Base-by-base conservation (phyloP, 1,140 invertebrate species). In the silkworm (Bombyx mori) region DNA sequence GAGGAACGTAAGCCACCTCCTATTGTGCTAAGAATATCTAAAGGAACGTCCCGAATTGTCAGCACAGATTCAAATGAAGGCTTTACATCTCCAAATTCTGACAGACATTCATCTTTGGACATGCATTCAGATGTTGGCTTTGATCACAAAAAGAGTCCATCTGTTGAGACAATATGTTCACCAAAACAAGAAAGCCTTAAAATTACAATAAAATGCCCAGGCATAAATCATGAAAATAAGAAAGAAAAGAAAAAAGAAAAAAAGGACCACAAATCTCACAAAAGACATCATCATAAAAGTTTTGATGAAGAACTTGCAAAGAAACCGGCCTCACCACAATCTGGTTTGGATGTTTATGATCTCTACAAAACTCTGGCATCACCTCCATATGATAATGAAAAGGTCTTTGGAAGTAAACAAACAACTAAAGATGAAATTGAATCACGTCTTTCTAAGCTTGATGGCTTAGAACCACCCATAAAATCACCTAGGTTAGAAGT, bases 51-150 rank as follows among this genome's bases (percentile, higher is more conserved):
- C 45, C 89, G 90, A 64, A 88, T 91, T 73, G 88, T 91, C 52
- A 91, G 90, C 69, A 91, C 90, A 47, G 90, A 91, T 68, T 91
- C 90, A 56, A 90, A 91, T 84, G 90, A 90, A 75, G 77, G 87
- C 12, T 79, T 88, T 54, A 87, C 85, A 61, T 89, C 88, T 49
- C 88, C 88, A 60, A 74, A 79, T 62, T 86, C 88, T 64, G 88
- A 89, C 57, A 75, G 88, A 63, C 79, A 88, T 73, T 88, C 86
- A 49, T 86, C 81, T 54, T 62, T 87, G 66, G 86, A 88, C 60
- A 81, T 70, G 42, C 79, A 87, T 68, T 77, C 75, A 35, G 86
- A 88, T 66, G 67, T 83, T 52, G 76, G 74, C 4, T 72, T 70
- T 53, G 82, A 84, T 57, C 73, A 79, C 50, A 87, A 88, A 66